phyloP scores from a whole-genome alignment of 2,888 invertebrate species.

The Acleris cristana region DNA sequence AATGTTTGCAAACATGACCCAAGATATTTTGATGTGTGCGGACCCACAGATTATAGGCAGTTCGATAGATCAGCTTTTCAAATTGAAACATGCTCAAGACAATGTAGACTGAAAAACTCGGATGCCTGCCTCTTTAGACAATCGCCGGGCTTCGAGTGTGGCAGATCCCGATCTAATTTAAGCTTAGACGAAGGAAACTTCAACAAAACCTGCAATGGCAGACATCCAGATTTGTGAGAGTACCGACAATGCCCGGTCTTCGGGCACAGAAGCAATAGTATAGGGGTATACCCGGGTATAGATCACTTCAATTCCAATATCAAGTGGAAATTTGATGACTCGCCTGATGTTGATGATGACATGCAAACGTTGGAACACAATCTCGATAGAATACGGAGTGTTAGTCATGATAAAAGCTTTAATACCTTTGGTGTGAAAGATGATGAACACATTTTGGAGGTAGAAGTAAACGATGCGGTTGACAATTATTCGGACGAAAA shows the following conservation, averaged over 20 bases:
- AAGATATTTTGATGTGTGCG: slow-evolving; percentile 75
- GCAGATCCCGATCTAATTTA: slow-evolving; percentile 77
- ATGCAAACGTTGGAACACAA: slow-evolving; percentile 76
- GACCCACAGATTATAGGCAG: slow-evolving; percentile 72
- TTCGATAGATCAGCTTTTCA: slow-evolving; percentile 77
- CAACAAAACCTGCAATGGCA: slow-evolving; percentile 75
- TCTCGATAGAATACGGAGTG: slow-evolving; percentile 77
- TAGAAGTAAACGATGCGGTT: slow-evolving; percentile 71
- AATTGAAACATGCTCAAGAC: slow-evolving; percentile 77
- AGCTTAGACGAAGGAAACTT: slow-evolving; percentile 79
- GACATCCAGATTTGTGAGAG: slow-evolving; percentile 82
- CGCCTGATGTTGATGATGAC: slow-evolving; percentile 65
- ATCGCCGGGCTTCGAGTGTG: slow-evolving; percentile 70
- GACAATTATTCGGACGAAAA: slow-evolving; percentile 71
- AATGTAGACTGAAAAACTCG: slow-evolving; percentile 76
- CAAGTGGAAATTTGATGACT: slow-evolving; percentile 79
- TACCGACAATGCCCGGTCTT: slow-evolving; percentile 80
- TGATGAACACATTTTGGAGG: slow-evolving; percentile 74
- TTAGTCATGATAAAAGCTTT: slow-evolving; percentile 75
- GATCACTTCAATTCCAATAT: slow-evolving; percentile 80
- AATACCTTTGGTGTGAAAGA: slow-evolving; percentile 65
- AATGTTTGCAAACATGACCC: slow-evolving; percentile 72
- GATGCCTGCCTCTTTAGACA: slow-evolving; percentile 78
- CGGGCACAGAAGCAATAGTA: slow-evolving; percentile 82
- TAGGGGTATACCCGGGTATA: slow-evolving; percentile 76